Evolutionary conservation across 2,113 vertebrate species (phyloP), one percentile per base, ranked within the genome.

Genomic region (Pelvicachromis taeniatus): DNA sequence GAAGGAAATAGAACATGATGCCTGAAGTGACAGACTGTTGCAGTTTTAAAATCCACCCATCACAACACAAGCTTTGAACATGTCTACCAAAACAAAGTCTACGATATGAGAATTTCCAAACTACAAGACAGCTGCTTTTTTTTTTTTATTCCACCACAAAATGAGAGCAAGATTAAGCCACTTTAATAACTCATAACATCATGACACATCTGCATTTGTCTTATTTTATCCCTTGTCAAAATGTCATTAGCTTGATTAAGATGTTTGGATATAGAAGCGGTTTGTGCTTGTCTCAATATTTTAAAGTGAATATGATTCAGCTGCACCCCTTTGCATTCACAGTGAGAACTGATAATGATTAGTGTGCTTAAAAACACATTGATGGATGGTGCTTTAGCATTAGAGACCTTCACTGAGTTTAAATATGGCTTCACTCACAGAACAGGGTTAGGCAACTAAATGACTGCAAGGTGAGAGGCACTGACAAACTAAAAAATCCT

Each of bases 321-420:
- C 50, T 23, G 38, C 10, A 2, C 42, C 55, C 9, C 16, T 88
- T 82, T 85, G 31, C 79, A 78, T 84, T 92, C 80, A 77, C 59
- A 87, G 68, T 54, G 40, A 79, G 65, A 78, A 78, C 35, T 8
- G 16, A 85, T 78, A 53, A 84, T 84, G 56, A 86, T 83, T 78
- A 59, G 80, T 80, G 55, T 50, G 52, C 33, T 21, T 52, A 80
- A 84, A 77, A 82, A 54, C 52, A 61, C 58, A 38, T 13, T 87
- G 84, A 90, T 87, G 81, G 79, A 92, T 89, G 88, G 7, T 48
- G 26, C 55, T 81, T 82, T 85, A 78, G 75, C 87, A 85, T 59
- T 50, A 6, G 35, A 87, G 50, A 79, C 59, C 61, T 53, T 87
- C 61, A 38, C 7, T 68, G 65, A 58, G 56, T 40, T 80, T 89